phyloP scores from a whole-genome alignment of 2,113 vertebrate species.

The Vanacampus margaritifer region DNA sequence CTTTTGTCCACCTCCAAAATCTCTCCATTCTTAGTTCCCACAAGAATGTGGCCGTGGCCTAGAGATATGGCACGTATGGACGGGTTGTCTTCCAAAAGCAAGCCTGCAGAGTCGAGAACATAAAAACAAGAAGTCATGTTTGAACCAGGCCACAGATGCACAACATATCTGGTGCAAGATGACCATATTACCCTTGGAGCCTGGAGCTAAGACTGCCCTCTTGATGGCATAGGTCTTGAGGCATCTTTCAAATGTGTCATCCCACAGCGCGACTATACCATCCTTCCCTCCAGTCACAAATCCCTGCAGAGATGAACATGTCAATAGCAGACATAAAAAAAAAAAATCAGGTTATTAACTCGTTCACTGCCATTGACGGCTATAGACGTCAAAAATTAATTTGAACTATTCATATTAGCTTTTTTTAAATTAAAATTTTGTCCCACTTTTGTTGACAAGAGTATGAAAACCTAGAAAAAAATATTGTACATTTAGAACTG shows the following conservation, averaged over 20 bases:
- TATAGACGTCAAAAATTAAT: no score
- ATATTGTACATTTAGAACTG: no score
- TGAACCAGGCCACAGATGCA: conserved; percentile 6
- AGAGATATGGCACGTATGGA: conserved; percentile 99
- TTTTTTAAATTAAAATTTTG: no score
- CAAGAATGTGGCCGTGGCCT: conserved; percentile 95
- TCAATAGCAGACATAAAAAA: neutral
- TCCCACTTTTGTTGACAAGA: no score
- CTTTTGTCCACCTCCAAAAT: conserved; percentile 98
- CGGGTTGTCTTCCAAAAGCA: conserved; percentile 97
- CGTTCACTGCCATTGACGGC: no score
- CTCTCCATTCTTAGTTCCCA: conserved; percentile 97
- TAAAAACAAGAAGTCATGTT: conserved; percentile 8
- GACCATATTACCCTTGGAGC: conserved; percentile 88
- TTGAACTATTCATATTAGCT: no score
- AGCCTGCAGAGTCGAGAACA: conserved; percentile 70
- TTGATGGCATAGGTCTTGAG: conserved; percentile 98
- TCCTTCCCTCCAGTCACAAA: conserved; percentile 98
- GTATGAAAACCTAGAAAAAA: no score
- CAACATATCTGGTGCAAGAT: conserved; percentile 3
- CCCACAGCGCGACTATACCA: conserved; percentile 94
- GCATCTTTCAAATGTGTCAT: conserved; percentile 95
- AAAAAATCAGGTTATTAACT: no score
- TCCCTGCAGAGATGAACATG: conserved; percentile 71
- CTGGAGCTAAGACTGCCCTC: conserved; percentile 90